phyloP scores from a whole-genome alignment of 2,797 vertebrate genomes.

The Anableps anableps region DNA sequence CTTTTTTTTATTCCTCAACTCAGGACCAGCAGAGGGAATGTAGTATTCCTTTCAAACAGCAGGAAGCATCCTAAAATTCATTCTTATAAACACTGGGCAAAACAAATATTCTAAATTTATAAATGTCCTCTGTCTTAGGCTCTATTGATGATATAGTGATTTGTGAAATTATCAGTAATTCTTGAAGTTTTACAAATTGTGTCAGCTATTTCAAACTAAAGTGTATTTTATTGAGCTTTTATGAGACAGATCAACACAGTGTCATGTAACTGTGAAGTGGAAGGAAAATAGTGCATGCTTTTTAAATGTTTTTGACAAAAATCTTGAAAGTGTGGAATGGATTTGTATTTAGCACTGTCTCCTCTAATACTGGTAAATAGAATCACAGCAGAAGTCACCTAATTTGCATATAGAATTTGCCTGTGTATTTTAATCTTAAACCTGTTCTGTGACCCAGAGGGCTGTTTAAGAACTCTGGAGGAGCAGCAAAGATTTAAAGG shows the following conservation, averaged over 20 bases:
- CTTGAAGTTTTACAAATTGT: neutral
- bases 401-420: neutral
- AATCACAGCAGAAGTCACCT: neutral
- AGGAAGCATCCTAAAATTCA: neutral
- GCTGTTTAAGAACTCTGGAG: no score
- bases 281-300: neutral
- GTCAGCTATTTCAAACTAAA: neutral
- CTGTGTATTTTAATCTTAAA: neutral
- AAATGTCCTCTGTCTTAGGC: neutral
- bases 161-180: neutral
- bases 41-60: neutral
- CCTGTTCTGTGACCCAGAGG: neutral
- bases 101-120: neutral
- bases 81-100: neutral
- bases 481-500: no score
- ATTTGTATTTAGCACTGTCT: neutral
- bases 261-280: neutral
- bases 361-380: neutral
- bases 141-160: neutral
- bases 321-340: neutral
- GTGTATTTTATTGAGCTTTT: neutral
- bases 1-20: conserved; percentile 21
- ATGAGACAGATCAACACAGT: neutral
- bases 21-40: neutral
- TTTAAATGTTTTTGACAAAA: neutral